Evolutionary conservation across 1,140 invertebrate genomes (phyloP), one percentile per base, ranked within the genome.

Genomic region (Tribolium madens): DNA sequence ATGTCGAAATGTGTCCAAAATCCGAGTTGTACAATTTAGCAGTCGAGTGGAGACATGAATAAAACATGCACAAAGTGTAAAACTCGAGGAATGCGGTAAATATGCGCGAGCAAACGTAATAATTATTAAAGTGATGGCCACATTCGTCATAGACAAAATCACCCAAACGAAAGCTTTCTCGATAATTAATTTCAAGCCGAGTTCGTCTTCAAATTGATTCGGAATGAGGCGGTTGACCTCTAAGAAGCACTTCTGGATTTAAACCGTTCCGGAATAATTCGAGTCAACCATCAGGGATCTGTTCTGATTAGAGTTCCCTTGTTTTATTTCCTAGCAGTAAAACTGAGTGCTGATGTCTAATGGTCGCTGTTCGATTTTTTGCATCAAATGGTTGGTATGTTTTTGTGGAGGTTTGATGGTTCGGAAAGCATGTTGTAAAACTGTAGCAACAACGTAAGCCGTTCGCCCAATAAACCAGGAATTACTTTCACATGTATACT

Each of bases 61-160:
- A 72, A 72, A 72, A 72, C 70, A 72, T 72, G 15, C 68, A 52
- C 50, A 72, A 50, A 72, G 46, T 26, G 70, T 52, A 52, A 72
- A 72, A 52, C 26, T 33, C 3, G 21, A 64, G 21, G 21, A 64
- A 64, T 57, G 52, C 52, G 14, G 15, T 17, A 57, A 57, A 57
- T 57, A 57, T 57, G 52, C 52, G 52, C 36, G 9, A 17, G 52
- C 52, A 57, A 57, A 57, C 17, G 17, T 12, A 12, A 33, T 64
- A 64, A 64, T 33, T 33, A 64, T 64, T 64, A 33, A 64, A 21
- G n/a, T 18, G n/a, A 31, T 10, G n/a, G 57, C n/a, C 57, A 33
- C 57, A 42, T 64, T 64, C 57, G n/a, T 64, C 57, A 33, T 33
- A n/a, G 52, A 57, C 52, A 18, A 50, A 50, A 3, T 50, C 12